Evolutionary conservation across 2,113 vertebrate species (phyloP).

Genomic region (Rhineura floridana): DNA sequence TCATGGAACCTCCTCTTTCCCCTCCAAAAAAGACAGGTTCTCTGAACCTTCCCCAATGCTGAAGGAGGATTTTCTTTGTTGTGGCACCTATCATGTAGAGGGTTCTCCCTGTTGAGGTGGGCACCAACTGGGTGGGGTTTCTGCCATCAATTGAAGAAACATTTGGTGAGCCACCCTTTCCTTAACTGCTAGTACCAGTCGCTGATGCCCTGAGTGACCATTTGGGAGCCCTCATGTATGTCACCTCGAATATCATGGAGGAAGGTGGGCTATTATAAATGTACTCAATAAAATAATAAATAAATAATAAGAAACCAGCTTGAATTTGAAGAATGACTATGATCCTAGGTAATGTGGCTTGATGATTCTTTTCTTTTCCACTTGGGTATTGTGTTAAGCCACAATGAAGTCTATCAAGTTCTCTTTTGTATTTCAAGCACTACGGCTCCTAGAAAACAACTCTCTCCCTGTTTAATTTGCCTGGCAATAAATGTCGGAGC

Average conservation of each 20-base stretch:
- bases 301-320: neutral
- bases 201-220: too few relatives aligned
- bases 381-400: neutral
- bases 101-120: too few relatives aligned
- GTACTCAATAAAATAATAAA: neutral
- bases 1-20: too few relatives aligned
- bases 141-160: too few relatives aligned
- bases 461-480: neutral
- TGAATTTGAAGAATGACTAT: neutral
- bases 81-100: too few relatives aligned
- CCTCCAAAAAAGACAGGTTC: too few relatives aligned
- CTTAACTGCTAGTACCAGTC: too few relatives aligned
- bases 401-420: neutral
- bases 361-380: neutral
- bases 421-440: neutral
- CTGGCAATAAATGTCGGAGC: slow-evolving; percentile 5
- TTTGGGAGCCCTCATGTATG: neutral
- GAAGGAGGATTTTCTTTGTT: too few relatives aligned
- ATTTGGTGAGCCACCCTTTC: too few relatives aligned
- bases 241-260: neutral
- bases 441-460: neutral
- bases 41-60: too few relatives aligned
- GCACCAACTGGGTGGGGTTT: too few relatives aligned
- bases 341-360: neutral
- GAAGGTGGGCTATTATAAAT: neutral